phyloP scores from a whole-genome alignment of 2,797 vertebrate genomes.

The Pterois miles region DNA sequence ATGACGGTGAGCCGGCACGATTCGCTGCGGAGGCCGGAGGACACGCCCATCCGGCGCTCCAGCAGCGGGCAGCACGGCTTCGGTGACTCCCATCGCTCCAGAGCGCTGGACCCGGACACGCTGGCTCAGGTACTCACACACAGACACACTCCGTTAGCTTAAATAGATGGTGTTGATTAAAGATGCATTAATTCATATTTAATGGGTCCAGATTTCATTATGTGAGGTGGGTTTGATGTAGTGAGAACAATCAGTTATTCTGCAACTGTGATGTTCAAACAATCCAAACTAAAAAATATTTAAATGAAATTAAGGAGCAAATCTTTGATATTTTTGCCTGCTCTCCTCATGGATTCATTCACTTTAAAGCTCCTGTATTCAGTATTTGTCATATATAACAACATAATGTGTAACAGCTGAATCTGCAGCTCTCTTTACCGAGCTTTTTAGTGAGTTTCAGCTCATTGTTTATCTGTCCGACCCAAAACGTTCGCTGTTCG shows the following conservation, averaged over 20 bases:
- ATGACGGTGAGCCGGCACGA: slow-evolving; percentile 93
- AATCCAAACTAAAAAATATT: too few relatives aligned
- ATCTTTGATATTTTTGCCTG: too few relatives aligned
- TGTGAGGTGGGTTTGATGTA: background rate
- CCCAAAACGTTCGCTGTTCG: too few relatives aligned
- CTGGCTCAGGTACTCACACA: slow-evolving; percentile 89
- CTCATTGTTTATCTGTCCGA: too few relatives aligned
- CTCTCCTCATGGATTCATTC: too few relatives aligned
- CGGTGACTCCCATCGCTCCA: slow-evolving; percentile 86
- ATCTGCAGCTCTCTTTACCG: background rate
- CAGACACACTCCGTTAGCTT: background rate
- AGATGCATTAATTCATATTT: background rate
- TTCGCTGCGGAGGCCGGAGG: slow-evolving; percentile 91
- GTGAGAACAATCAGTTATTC: too few relatives aligned
- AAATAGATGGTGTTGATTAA: background rate
- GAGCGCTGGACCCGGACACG: slow-evolving; percentile 90
- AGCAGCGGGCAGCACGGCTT: slow-evolving; percentile 93
- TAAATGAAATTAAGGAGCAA: too few relatives aligned
- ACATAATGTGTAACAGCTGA: background rate
- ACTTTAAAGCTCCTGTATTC: too few relatives aligned
- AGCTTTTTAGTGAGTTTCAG: background rate
- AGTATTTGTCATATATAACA: too few relatives aligned
- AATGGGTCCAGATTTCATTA: background rate
- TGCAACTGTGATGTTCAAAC: too few relatives aligned
- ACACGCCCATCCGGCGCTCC: slow-evolving; percentile 94